Percentiles rank a stretch among this genome's conserved stretches.
These are phyloP conservation scores for Spermophilus dauricus DNA, from an alignment of 2,113 vertebrate species.

Conservation along the genomic window DNA sequence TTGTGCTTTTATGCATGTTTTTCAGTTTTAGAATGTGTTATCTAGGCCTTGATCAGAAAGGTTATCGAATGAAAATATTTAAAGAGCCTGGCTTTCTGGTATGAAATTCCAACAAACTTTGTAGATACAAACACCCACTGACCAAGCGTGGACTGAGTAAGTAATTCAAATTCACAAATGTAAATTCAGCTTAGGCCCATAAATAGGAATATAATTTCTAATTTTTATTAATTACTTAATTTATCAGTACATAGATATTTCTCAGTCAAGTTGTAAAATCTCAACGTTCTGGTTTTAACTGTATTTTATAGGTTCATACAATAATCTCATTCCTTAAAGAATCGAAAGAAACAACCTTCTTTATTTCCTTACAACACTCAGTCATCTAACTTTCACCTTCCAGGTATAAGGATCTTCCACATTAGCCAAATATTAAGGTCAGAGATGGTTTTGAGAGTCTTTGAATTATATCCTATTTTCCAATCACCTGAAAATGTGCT, in stretches of 20 bases:
- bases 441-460: not conserved
- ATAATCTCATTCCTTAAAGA: not conserved
- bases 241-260: not conserved
- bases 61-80: constrained; percentile 42
- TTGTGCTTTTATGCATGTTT: constrained; percentile 4
- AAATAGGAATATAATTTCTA: constrained; percentile 50
- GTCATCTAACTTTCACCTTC: constrained; percentile 29
- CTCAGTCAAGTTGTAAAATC: constrained; percentile 31
- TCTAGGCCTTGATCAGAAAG: constrained; percentile 49
- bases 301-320: not conserved
- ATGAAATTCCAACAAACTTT: constrained; percentile 45
- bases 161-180: constrained; percentile 38
- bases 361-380: not conserved
- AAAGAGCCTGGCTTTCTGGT: constrained; percentile 35
- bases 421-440: not conserved
- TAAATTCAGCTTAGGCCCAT: constrained; percentile 19
- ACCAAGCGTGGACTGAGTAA: not conserved
- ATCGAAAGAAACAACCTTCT: not conserved
- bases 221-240: constrained; percentile 46
- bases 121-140: constrained; percentile 9
- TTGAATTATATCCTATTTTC: not conserved
- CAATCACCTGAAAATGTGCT: not conserved
- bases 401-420: not conserved
- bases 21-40: constrained; percentile 46
- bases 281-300: not conserved